These are phyloP conservation scores for Thunnus thynnus DNA, from an alignment of 2,113 vertebrate genomes.

Conservation along the genomic window DNA sequence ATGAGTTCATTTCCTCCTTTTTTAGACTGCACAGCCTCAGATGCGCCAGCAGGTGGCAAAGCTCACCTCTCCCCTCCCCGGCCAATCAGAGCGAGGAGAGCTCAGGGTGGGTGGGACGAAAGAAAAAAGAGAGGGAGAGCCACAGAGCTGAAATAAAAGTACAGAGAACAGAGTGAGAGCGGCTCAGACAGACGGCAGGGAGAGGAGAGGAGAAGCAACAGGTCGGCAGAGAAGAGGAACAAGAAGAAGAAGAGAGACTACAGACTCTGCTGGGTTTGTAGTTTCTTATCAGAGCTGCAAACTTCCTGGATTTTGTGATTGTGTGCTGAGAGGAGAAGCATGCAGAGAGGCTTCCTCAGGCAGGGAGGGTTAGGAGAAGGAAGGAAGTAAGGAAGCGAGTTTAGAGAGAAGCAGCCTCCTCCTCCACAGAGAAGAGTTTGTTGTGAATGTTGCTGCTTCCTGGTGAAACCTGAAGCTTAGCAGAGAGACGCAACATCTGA, in stretches of 20 bases:
- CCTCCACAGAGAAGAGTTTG: slow-evolving; percentile 21
- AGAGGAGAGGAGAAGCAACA: slow-evolving; percentile 41
- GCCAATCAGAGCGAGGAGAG: slow-evolving; percentile 67
- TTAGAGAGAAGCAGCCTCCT: neutral
- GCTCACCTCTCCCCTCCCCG: slow-evolving; percentile 48
- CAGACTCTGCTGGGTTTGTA: neutral
- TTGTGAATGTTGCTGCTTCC: slow-evolving; percentile 57
- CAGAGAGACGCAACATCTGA: slow-evolving; percentile 34
- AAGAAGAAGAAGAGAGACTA: neutral
- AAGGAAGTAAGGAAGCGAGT: slow-evolving; percentile 56
- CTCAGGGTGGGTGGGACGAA: slow-evolving; percentile 49
- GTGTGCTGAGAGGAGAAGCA: neutral
- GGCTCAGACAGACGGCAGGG: neutral
- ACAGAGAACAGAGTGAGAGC: slow-evolving; percentile 53
- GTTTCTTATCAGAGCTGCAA: slow-evolving; percentile 38
- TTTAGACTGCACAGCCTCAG: slow-evolving; percentile 28
- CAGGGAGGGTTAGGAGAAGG: slow-evolving; percentile 36
- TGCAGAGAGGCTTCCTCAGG: slow-evolving; percentile 40
- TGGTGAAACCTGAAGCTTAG: slow-evolving; percentile 47
- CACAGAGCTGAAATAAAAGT: slow-evolving; percentile 74
- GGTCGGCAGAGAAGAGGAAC: slow-evolving; percentile 15
- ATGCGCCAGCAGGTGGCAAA: slow-evolving; percentile 74
- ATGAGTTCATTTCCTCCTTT: slow-evolving; percentile 64
- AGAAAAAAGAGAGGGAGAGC: slow-evolving; percentile 68
- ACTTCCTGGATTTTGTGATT: slow-evolving; percentile 74